Percentiles rank a stretch among this genome's conserved stretches.
Evolutionary conservation across 2,113 vertebrate genomes (phyloP).

Genomic region (Antechinus stuartii): DNA sequence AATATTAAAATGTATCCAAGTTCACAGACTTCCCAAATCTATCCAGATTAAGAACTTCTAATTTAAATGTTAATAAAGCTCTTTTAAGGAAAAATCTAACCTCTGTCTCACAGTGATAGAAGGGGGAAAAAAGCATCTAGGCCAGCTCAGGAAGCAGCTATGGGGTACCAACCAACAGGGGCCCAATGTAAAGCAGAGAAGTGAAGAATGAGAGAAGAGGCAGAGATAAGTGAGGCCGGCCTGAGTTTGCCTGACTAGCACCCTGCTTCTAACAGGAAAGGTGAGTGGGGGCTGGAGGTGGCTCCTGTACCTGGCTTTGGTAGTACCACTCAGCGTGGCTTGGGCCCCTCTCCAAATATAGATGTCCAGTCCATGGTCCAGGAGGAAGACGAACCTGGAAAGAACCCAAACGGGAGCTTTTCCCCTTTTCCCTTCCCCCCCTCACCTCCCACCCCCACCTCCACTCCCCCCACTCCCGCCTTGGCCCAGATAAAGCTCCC

Average conservation of each 20-base stretch:
- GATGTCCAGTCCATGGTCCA: conserved; percentile 93
- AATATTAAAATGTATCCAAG: not conserved
- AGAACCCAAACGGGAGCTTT: not conserved
- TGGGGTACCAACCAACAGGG: not conserved
- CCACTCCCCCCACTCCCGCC: not conserved
- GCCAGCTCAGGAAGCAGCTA: not conserved
- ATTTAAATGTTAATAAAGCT: not conserved
- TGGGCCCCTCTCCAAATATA: conserved; percentile 93
- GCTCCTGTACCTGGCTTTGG: conserved; percentile 93
- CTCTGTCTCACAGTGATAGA: not conserved
- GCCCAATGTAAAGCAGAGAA: not conserved
- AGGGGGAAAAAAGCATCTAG: not conserved
- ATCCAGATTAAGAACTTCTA: not conserved
- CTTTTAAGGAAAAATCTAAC: not conserved
- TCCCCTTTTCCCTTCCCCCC: too few relatives aligned
- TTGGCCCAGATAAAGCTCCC: not conserved
- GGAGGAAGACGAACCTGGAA: conserved; percentile 93
- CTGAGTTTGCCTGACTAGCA: not conserved
- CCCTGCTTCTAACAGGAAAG: not conserved
- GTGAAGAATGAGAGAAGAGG: not conserved
- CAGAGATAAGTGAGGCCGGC: not conserved
- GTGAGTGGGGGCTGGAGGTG: not conserved
- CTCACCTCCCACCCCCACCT: too few relatives aligned
- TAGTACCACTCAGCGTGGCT: conserved; percentile 93
- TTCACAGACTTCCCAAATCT: not conserved